A percentile compares a stretch with the other conserved stretches of the same genome.
phyloP scores from a whole-genome alignment of 2,797 vertebrate genomes.

The Xenops minutus region DNA sequence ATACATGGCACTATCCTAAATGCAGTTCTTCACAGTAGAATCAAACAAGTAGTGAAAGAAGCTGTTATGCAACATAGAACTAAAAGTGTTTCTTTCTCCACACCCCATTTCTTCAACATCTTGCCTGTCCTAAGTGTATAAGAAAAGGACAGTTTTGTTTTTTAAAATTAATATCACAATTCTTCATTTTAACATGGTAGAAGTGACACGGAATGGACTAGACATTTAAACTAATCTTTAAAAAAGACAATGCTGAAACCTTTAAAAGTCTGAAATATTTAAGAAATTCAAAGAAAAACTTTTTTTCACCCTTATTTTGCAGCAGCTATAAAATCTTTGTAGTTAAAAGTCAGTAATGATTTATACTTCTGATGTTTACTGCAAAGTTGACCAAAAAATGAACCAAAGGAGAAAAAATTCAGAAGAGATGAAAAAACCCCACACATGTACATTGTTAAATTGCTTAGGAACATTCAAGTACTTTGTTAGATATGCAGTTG shows the following conservation, averaged over 20 bases:
- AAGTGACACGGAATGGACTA: neutral
- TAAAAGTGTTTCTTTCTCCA: neutral
- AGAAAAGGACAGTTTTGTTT: neutral
- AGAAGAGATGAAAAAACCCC: neutral
- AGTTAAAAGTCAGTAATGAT: conserved; percentile 1
- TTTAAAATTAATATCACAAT: neutral
- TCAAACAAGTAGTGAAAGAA: neutral
- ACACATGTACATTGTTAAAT: neutral
- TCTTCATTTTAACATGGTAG: neutral
- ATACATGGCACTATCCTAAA: neutral
- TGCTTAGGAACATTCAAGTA: neutral
- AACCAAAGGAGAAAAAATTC: neutral
- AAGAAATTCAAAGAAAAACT: conserved; percentile 6
- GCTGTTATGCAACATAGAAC: neutral
- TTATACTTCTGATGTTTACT: neutral
- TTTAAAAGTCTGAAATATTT: conserved; percentile 8
- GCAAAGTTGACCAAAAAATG: neutral
- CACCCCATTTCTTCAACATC: neutral
- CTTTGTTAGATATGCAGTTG: neutral
- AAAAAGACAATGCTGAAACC: neutral
- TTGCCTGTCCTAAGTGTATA: neutral
- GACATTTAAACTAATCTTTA: conserved; percentile 13
- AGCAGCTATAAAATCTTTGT: conserved; percentile 21
- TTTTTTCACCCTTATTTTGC: neutral
- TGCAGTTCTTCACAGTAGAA: neutral